Conservation (phyloP, 2,113 vertebrate species). For the Ciconia maguari region DNA sequence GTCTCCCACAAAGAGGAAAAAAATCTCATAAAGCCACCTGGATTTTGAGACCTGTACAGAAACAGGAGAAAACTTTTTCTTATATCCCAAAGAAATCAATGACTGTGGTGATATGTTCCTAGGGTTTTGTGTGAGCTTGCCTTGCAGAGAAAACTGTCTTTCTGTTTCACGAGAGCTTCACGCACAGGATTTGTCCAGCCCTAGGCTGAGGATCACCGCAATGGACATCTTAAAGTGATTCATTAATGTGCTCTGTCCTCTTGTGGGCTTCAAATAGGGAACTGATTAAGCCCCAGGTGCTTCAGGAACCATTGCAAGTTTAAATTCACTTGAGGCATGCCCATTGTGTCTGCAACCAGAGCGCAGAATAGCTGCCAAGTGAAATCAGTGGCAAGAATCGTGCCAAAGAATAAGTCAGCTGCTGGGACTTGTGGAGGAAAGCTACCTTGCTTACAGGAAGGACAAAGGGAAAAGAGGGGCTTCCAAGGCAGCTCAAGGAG, state of each 20-base stretch:
- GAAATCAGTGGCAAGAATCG: not conserved
- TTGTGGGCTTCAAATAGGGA: not conserved
- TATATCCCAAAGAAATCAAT: not conserved
- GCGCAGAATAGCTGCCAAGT: not conserved
- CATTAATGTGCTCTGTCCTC: not conserved
- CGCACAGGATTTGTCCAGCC: not conserved
- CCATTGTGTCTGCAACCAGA: not conserved
- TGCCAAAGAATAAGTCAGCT: not conserved
- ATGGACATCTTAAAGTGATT: not conserved
- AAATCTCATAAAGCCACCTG: not conserved
- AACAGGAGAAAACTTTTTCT: not conserved
- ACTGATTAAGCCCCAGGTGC: not conserved
- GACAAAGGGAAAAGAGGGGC: not conserved
- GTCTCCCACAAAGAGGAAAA: not conserved
- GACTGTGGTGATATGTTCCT: not conserved
- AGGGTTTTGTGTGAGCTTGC: not conserved
- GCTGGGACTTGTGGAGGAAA: not conserved
- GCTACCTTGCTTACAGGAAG: not conserved
- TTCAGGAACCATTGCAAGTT: not conserved
- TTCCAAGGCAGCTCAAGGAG: not conserved
- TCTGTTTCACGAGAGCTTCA: not conserved
- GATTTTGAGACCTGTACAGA: not conserved
- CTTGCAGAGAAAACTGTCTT: not conserved
- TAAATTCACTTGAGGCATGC: not conserved
- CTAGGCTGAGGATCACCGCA: not conserved